These are phyloP conservation scores for Drosophila kikkawai DNA, from an alignment of 1,140 invertebrate genomes.

Conservation along the genomic window DNA sequence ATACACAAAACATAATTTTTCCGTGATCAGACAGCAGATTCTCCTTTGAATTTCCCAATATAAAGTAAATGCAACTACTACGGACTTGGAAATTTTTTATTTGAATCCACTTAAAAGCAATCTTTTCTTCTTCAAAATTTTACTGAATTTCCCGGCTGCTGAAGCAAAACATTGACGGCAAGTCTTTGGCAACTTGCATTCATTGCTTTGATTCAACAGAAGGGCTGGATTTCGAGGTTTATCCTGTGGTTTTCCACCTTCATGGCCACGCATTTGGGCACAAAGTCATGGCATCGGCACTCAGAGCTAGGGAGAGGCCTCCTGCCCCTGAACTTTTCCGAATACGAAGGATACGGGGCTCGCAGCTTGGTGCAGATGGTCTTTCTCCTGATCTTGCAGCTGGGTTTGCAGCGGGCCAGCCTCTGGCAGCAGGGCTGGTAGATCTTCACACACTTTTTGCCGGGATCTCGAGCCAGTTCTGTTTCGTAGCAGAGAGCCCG, in stretches of 20 bases:
- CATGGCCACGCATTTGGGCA: conserved; percentile 3
- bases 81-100: not conserved
- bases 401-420: conserved; percentile 1
- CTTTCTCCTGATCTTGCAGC: not conserved
- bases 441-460: conserved; percentile 1
- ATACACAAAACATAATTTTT: not conserved
- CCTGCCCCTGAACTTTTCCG: not conserved
- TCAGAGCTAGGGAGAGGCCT: not conserved
- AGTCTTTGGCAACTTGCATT: not conserved
- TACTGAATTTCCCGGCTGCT: not conserved
- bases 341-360: conserved; percentile 32
- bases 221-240: not conserved
- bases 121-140: not conserved
- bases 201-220: not conserved
- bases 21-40: no score
- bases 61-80: not conserved
- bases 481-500: conserved; percentile 9
- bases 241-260: not conserved
- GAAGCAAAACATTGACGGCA: not conserved
- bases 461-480: not conserved
- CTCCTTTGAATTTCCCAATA: not conserved
- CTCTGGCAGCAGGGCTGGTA: conserved; percentile 52
- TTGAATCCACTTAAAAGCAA: not conserved
- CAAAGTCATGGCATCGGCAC: conserved; percentile 4
- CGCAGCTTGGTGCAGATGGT: conserved; percentile 18